A percentile compares a stretch with the other conserved stretches of the same genome.
phyloP scores from a whole-genome alignment of 2,888 invertebrate species.

The Megastigmus dorsalis region DNA sequence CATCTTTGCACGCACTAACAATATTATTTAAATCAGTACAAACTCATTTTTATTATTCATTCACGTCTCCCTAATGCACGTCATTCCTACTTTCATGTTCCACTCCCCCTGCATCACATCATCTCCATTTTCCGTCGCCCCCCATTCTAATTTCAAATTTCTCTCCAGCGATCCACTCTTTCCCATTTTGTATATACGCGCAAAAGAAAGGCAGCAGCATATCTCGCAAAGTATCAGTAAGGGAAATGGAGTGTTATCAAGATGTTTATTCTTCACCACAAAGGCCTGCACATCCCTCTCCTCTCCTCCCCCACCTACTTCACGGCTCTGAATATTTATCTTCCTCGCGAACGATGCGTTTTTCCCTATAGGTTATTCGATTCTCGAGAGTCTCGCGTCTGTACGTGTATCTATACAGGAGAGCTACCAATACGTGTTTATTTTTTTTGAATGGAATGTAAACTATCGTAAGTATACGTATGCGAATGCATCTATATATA shows the following conservation, averaged over 20 bases:
- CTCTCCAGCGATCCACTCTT: neutral
- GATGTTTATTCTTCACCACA: slow-evolving; percentile 62
- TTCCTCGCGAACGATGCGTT: slow-evolving; percentile 21
- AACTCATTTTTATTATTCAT: no score
- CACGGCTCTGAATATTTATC: slow-evolving; percentile 19
- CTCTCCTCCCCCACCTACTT: neutral
- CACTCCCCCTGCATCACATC: neutral
- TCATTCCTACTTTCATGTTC: neutral
- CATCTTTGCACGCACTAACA: no score
- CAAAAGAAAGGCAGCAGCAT: no score
- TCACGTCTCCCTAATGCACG: neutral
- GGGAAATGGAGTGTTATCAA: slow-evolving; percentile 60
- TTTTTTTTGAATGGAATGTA: no score
- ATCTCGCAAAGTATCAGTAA: slow-evolving; percentile 6
- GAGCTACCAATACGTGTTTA: no score
- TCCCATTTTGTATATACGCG: neutral
- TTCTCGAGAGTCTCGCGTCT: no score
- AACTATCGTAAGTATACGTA: no score
- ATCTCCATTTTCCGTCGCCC: neutral
- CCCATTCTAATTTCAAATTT: neutral
- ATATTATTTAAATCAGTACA: no score
- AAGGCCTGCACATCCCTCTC: neutral
- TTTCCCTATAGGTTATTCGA: neutral
- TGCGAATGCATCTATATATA: no score
- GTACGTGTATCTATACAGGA: no score